Percentiles rank a stretch among this genome's conserved stretches.
phyloP scores from a whole-genome alignment of 2,113 vertebrate genomes.

The Perca flavescens region DNA sequence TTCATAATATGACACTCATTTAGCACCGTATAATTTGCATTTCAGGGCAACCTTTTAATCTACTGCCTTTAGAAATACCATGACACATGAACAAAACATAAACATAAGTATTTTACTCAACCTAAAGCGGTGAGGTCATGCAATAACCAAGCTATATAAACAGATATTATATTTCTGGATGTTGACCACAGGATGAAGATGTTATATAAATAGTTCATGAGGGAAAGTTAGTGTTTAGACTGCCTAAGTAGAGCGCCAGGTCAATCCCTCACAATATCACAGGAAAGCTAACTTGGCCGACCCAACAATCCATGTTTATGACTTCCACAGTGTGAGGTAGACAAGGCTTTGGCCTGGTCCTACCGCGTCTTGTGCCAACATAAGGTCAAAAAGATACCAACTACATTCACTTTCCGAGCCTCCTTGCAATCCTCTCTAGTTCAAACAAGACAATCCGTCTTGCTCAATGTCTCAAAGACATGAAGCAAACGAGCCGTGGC shows the following conservation, averaged over 20 bases:
- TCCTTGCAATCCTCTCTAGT: neutral
- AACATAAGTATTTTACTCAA: slow-evolving; percentile 6
- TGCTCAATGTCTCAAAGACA: slow-evolving; percentile 6
- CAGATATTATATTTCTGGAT: slow-evolving; percentile 15
- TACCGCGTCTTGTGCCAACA: slow-evolving; percentile 20
- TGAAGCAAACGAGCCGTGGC: slow-evolving; percentile 1
- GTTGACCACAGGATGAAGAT: slow-evolving; percentile 16
- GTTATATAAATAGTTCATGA: slow-evolving; percentile 23
- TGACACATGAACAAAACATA: neutral
- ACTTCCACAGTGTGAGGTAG: slow-evolving; percentile 35
- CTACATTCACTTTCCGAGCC: slow-evolving; percentile 11
- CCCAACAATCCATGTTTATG: slow-evolving; percentile 50
- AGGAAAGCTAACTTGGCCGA: slow-evolving; percentile 29
- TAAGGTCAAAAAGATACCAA: slow-evolving; percentile 54
- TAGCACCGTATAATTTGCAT: slow-evolving; percentile 12
- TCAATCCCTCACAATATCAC: slow-evolving; percentile 23
- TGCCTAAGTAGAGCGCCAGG: slow-evolving; percentile 13
- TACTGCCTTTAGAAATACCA: slow-evolving; percentile 2
- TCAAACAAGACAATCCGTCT: slow-evolving; percentile 27
- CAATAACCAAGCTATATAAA: slow-evolving; percentile 11
- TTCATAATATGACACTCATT: slow-evolving; percentile 2
- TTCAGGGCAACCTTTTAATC: slow-evolving; percentile 1
- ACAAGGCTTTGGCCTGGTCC: slow-evolving; percentile 58
- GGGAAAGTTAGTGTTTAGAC: slow-evolving; percentile 48
- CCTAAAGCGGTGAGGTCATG: slow-evolving; percentile 20